phyloP scores from a whole-genome alignment of 1,140 invertebrate species.

The Dreissena rostriformis region DNA sequence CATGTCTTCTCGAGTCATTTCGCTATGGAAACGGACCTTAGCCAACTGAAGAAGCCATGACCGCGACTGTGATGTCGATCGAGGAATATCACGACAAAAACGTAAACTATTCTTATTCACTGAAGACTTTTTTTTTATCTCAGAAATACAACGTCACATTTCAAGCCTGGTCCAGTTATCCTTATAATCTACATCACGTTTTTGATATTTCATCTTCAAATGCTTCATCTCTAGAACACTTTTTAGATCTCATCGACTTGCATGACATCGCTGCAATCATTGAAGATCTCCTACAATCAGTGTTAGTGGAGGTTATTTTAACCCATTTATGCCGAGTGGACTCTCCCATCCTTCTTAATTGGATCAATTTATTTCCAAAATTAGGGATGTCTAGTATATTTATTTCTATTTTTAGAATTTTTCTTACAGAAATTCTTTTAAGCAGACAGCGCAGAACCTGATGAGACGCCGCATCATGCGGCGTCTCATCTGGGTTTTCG shows the following conservation, averaged over 20 bases:
- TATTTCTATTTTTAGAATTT: too few species aligned
- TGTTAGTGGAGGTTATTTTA: conserved; percentile 30
- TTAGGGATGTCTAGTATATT: too few species aligned
- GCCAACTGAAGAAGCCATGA: conserved; percentile 65
- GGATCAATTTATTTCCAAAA: too few species aligned
- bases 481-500: too few species aligned
- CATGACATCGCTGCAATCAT: conserved; percentile 60
- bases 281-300: conserved; percentile 52
- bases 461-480: too few species aligned
- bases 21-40: conserved; percentile 71
- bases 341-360: too few species aligned
- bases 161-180: conserved; percentile 53
- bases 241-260: conserved; percentile 60
- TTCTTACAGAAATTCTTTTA: too few species aligned
- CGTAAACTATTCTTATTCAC: conserved; percentile 65
- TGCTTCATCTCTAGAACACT: conserved; percentile 13
- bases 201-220: conserved; percentile 42
- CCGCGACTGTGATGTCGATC: conserved; percentile 61
- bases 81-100: conserved; percentile 64
- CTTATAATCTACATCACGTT: conserved; percentile 45
- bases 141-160: conserved; percentile 61
- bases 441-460: too few species aligned
- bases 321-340: too few species aligned
- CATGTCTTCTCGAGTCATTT: conserved; percentile 67
- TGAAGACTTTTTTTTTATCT: conserved; percentile 69